Base-by-base conservation (phyloP, 2,113 vertebrate genomes). In the Asarcornis scutulata region DNA sequence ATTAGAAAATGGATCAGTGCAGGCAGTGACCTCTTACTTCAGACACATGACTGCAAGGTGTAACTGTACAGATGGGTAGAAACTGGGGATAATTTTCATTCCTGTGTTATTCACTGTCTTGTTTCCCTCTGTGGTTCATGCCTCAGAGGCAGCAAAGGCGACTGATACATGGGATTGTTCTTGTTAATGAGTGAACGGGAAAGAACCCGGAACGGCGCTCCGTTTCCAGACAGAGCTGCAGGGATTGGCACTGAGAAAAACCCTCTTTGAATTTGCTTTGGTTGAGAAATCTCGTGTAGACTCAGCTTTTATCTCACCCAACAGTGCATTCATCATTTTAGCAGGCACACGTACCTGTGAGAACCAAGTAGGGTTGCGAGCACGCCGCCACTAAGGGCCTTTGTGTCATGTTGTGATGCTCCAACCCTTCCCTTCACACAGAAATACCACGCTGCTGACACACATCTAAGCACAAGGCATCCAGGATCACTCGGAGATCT, bases 311-410 rank as follows among this genome's bases (percentile, higher is more conserved):
- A 6, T 17, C 48, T 34, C 53, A 15, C 31, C 38, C 42, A 16
- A n/a, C 16, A 26, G 44, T 1, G 46, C 32, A 23, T 60, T 23
- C 15, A 23, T 11, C 2, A 1, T 9, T 11, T 18, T 26, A 52
- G 31, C 48, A 21, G 63, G n/a, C 32, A 10, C 21, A 2, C 6
- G 6, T 15, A 3, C 7, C 0, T 0, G 27, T 7, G 20, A 36
- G 32, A 50, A 2, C 3, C 0, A 16, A 13, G 42, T 0, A 31
- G 25, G 32, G 34, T 10, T 16, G 69, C 2, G 5, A 50, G 11
- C 27, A 52, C 48, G 48, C 8, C 32, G 1, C 14, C 38, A 20
- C 68, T 18, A 16, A 0, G 1, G 7, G 7, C 29, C 55, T 17
- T 46, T 1, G 1, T 7, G 32, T 3, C 20, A 8, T 8, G 9